Percentiles rank a stretch among this genome's conserved stretches.
These are phyloP conservation scores for Zootermopsis nevadensis DNA, from an alignment of 2,888 invertebrate genomes.

Conservation along the genomic window DNA sequence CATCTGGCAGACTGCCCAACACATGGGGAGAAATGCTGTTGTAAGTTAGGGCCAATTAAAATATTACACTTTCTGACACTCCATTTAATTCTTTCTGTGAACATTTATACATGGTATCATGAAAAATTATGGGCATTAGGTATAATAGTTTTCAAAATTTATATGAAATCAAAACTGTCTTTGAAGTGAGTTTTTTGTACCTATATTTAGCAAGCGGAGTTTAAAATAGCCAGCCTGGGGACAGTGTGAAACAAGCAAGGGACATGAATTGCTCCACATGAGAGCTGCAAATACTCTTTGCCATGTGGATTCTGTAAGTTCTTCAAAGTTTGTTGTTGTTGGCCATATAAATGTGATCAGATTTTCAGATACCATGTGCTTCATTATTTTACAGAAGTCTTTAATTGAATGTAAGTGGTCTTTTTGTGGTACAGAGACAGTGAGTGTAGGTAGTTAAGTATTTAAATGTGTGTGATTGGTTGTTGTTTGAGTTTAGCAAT, in stretches of 20 bases:
- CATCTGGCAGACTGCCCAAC: constrained; percentile 10
- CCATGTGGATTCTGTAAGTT: neutral
- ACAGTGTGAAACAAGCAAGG: constrained; percentile 33
- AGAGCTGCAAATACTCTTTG: neutral
- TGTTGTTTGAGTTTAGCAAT: neutral
- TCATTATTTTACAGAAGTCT: no score
- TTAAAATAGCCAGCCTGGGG: constrained; percentile 50
- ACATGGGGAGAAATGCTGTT: neutral
- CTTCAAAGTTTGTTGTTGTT: no score
- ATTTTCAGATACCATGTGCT: neutral
- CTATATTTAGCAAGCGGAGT: constrained; percentile 48
- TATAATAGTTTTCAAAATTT: neutral
- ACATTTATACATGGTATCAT: neutral
- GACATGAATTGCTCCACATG: constrained; percentile 24
- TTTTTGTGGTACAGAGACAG: no score
- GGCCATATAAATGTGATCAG: no score
- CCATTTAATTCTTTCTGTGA: neutral
- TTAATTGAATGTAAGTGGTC: no score
- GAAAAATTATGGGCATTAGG: neutral
- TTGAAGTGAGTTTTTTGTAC: constrained; percentile 20
- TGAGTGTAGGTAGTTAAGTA: no score
- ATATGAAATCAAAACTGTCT: neutral
- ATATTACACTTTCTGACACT: neutral
- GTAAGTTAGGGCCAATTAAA: neutral
- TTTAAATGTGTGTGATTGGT: neutral